A percentile compares a stretch with the other conserved stretches of the same genome.
phyloP scores from a whole-genome alignment of 2,113 vertebrate species.

The Cyanocitta stelleri region DNA sequence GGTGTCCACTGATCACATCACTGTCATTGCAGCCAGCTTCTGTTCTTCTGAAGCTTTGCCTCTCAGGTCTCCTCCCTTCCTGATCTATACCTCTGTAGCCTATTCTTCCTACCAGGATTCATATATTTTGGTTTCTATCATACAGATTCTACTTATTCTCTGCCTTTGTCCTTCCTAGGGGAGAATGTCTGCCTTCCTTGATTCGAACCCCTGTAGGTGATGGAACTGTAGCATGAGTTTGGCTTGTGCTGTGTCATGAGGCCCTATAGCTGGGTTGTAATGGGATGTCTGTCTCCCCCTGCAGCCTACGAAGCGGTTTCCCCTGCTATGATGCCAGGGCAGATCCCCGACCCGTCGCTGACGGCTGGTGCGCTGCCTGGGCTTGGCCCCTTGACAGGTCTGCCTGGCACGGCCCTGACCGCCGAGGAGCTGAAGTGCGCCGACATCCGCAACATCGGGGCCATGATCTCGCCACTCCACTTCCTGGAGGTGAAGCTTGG shows the following conservation, averaged over 20 bases:
- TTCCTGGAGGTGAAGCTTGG: conserved; percentile 88
- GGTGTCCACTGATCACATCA: neutral
- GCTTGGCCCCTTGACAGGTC: conserved; percentile 85
- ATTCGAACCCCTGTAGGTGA: accelerated
- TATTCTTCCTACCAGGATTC: neutral
- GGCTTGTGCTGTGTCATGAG: neutral
- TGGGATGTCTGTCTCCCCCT: neutral
- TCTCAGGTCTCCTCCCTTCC: neutral
- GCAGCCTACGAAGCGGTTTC: conserved; percentile 52
- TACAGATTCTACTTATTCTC: neutral
- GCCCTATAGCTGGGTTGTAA: neutral
- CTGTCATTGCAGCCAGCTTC: neutral
- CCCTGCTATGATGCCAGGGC: conserved; percentile 95
- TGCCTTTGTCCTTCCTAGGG: neutral
- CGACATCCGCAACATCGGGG: conserved; percentile 86
- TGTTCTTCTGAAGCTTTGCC: neutral
- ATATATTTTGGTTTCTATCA: neutral
- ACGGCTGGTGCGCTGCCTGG: conserved; percentile 89
- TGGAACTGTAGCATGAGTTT: neutral
- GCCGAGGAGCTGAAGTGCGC: conserved; percentile 85
- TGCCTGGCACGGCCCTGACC: conserved; percentile 85
- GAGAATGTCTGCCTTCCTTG: neutral
- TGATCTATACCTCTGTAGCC: neutral
- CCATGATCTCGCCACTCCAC: conserved; percentile 89
- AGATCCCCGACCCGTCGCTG: conserved; percentile 92